Evolutionary conservation across 1,140 invertebrate genomes (phyloP).

Genomic region (Rhyzopertha dominica): DNA sequence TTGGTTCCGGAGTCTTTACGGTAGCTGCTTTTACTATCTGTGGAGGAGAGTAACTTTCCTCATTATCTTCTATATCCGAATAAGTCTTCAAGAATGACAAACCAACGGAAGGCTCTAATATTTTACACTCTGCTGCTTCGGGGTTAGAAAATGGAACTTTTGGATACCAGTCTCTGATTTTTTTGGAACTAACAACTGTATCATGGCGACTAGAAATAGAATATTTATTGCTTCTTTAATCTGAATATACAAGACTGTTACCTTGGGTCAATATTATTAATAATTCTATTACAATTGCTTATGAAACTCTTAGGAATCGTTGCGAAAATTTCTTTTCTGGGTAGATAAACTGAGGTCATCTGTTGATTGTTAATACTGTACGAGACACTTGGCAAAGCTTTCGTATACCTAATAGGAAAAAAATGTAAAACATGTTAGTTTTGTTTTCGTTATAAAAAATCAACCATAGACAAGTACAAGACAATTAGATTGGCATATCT

Average conservation of each 20-base stretch:
- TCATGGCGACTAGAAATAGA: constrained; percentile 4
- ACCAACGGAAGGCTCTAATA: constrained; percentile 35
- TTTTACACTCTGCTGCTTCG: constrained; percentile 26
- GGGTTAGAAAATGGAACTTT: constrained; percentile 27
- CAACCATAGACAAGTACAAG: too few species aligned
- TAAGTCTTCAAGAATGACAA: constrained; percentile 38
- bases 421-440: constrained; percentile 11
- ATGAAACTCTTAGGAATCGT: constrained; percentile 22
- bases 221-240: neutral
- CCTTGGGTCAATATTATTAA: neutral
- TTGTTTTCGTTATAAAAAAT: too few species aligned
- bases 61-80: constrained; percentile 34
- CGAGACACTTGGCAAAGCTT: constrained; percentile 24
- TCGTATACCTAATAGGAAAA: constrained; percentile 31
- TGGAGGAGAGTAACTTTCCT: too few species aligned
- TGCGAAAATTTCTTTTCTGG: constrained; percentile 24
- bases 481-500: too few species aligned
- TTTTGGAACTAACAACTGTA: neutral
- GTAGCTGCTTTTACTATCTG: too few species aligned
- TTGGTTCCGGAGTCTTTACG: too few species aligned
- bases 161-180: constrained; percentile 30
- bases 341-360: constrained; percentile 16
- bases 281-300: constrained; percentile 6
- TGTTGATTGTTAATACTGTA: constrained; percentile 27
- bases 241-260: neutral